These are phyloP conservation scores for Polydesmus complanatus DNA, from an alignment of 2,888 invertebrate genomes.

Conservation along the genomic window DNA sequence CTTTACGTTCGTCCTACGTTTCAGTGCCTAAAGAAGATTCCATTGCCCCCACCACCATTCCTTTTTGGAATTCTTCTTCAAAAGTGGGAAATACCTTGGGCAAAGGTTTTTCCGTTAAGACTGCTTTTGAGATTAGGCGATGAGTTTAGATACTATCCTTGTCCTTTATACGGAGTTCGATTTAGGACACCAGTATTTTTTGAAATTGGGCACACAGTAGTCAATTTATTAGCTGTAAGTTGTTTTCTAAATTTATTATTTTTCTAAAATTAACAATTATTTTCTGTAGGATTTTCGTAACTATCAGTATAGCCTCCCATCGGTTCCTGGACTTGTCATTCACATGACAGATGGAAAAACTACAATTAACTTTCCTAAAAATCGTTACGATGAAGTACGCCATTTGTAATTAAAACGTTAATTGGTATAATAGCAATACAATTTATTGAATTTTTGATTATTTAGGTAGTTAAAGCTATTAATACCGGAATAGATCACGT, in stretches of 20 bases:
- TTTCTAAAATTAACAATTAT: slow-evolving; percentile 4
- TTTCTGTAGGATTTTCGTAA: slow-evolving; percentile 57
- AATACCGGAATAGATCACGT: slow-evolving; percentile 65
- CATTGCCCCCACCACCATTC: slow-evolving; percentile 56
- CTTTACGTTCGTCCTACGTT: slow-evolving; percentile 64
- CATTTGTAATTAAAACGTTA: neutral
- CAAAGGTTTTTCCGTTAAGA: slow-evolving; percentile 51
- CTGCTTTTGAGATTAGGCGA: slow-evolving; percentile 65
- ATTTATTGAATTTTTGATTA: neutral
- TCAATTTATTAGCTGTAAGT: slow-evolving; percentile 55
- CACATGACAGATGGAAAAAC: slow-evolving; percentile 71
- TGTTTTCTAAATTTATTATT: neutral
- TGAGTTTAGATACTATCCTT: slow-evolving; percentile 72
- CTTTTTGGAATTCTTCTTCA: slow-evolving; percentile 64
- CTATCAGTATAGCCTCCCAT: slow-evolving; percentile 62
- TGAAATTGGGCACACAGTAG: slow-evolving; percentile 75
- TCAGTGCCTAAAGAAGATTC: slow-evolving; percentile 62
- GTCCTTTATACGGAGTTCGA: slow-evolving; percentile 61
- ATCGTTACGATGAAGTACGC: slow-evolving; percentile 41
- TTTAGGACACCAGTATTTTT: slow-evolving; percentile 63
- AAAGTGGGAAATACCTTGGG: slow-evolving; percentile 68
- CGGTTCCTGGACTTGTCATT: slow-evolving; percentile 58
- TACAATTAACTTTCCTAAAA: slow-evolving; percentile 57
- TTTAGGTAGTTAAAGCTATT: slow-evolving; percentile 54
- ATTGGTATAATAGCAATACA: neutral